Base-by-base conservation (phyloP, 1,140 invertebrate genomes). In the Macrostomum lignano region DNA sequence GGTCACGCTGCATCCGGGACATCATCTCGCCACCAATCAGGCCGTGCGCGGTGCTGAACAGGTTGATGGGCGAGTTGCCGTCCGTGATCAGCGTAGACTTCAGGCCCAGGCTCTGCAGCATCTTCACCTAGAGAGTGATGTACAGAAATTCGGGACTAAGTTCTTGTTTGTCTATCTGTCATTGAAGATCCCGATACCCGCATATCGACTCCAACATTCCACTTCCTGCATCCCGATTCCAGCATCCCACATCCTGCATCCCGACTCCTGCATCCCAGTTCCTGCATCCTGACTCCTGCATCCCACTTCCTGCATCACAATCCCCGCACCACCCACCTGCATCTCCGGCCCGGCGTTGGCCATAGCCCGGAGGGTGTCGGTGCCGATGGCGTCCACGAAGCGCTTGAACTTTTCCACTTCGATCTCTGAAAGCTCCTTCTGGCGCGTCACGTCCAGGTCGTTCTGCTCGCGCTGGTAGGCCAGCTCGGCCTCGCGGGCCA, bases 11-110 rank as follows among this genome's bases (percentile, higher is more conserved):
- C 15, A 15, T 28, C 26, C 26, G 17, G 36, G 22, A 15, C 17
- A 9, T n/a, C 10, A 38, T n/a, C 21, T n/a, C 22, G 10, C 46
- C 47, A 11, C 58, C 60, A 30, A 64, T 41, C 5, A 64, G 42
- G 7, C 62, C 62, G 13, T 47, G 37, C 6, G 61, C 62, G 4
- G 61, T 62, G 23, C 48, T 53, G 37, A 64, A 60, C 4, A 64
- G 44, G 44, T 63, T 64, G 33, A 64, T 53, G 3, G 62, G 62
- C 30, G 48, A 52, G 7, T 40, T 49, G 1, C 62, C 62, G 42
- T 64, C 62, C 0, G 62, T 64, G 34, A 64, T 64, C 0, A 64
- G 42, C 3, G 62, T 63, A 1, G 62, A 59, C 36, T 60, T 51
- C 22, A 64, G 41, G 9, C 61, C 61, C 13, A 64, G 46, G 9